Conservation (phyloP, 1,140 invertebrate genomes). For the Episyrphus balteatus region DNA sequence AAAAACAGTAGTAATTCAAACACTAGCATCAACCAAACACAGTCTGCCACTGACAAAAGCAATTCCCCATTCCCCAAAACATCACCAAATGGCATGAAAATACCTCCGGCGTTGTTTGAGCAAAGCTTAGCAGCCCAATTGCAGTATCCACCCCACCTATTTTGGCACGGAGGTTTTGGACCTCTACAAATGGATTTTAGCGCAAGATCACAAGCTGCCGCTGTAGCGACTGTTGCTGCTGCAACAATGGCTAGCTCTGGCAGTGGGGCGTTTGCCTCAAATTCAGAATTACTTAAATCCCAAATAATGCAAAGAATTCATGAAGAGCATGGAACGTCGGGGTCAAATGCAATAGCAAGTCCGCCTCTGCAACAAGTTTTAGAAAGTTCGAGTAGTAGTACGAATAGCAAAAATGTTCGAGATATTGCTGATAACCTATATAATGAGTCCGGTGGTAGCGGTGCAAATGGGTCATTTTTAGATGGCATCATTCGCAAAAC, state of each 20-base stretch:
- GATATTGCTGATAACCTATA: conserved; percentile 50
- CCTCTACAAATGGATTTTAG: conserved; percentile 43
- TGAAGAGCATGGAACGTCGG: conserved; percentile 41
- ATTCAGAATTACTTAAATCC: conserved; percentile 60
- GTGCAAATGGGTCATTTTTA: conserved; percentile 60
- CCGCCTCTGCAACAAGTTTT: conserved; percentile 8
- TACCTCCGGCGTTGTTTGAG: conserved; percentile 40
- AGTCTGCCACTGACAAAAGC: not conserved
- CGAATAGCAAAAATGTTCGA: conserved; percentile 32
- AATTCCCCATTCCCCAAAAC: conserved; percentile 53
- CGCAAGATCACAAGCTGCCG: conserved; percentile 23
- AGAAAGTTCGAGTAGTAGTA: conserved; percentile 27
- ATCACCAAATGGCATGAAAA: conserved; percentile 55
- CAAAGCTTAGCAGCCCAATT: conserved; percentile 30
- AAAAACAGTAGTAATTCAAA: conserved; percentile 21
- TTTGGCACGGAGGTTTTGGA: conserved; percentile 45
- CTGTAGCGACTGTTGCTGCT: not conserved
- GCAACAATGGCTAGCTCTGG: not conserved
- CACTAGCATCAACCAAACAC: conserved; percentile 18
- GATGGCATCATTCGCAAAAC: conserved; percentile 70
- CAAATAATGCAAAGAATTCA: conserved; percentile 68
- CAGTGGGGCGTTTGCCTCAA: conserved; percentile 38
- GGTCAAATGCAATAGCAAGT: not conserved
- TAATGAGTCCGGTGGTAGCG: conserved; percentile 39
- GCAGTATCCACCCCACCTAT: conserved; percentile 49